Conservation (phyloP, 1,140 invertebrate species). For the Eupristina koningsbergeri region DNA sequence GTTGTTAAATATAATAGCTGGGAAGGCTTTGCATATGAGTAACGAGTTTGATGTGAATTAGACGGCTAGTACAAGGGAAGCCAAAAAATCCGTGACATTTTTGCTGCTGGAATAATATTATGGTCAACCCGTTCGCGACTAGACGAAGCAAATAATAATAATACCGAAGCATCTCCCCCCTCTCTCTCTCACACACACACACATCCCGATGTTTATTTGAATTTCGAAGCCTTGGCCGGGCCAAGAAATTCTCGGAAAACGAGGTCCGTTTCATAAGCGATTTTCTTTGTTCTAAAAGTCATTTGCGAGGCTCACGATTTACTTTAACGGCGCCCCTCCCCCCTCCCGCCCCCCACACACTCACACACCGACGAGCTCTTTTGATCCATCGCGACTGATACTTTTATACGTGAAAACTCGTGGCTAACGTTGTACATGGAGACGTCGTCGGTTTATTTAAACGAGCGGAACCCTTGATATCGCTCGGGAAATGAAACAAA, state of each 20-base stretch:
- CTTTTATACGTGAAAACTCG: too few relatives aligned
- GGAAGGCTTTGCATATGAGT: too few relatives aligned
- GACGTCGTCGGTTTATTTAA: not conserved
- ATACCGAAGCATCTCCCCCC: not conserved
- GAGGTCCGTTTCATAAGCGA: conserved; percentile 40
- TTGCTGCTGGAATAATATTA: conserved; percentile 38
- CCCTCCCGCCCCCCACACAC: too few relatives aligned
- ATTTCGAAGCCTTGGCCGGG: conserved; percentile 39
- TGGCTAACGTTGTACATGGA: too few relatives aligned
- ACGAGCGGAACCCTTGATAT: not conserved
- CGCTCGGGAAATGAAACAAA: not conserved
- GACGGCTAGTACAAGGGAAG: conserved; percentile 18
- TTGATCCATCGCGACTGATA: not conserved
- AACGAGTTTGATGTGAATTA: not conserved
- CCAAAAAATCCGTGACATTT: conserved; percentile 35
- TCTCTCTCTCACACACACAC: not conserved
- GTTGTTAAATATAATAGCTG: too few relatives aligned
- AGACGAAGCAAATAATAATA: conserved; percentile 21
- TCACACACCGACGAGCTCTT: not conserved
- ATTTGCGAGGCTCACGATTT: not conserved
- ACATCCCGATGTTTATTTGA: conserved; percentile 24
- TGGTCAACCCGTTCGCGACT: not conserved
- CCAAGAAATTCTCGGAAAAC: conserved; percentile 38
- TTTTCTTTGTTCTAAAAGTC: conserved; percentile 43
- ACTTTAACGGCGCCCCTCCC: too few relatives aligned